Percentiles rank a stretch among this genome's conserved stretches.
Conservation (phyloP, 2,113 vertebrate species). For the Alouatta palliata region DNA sequence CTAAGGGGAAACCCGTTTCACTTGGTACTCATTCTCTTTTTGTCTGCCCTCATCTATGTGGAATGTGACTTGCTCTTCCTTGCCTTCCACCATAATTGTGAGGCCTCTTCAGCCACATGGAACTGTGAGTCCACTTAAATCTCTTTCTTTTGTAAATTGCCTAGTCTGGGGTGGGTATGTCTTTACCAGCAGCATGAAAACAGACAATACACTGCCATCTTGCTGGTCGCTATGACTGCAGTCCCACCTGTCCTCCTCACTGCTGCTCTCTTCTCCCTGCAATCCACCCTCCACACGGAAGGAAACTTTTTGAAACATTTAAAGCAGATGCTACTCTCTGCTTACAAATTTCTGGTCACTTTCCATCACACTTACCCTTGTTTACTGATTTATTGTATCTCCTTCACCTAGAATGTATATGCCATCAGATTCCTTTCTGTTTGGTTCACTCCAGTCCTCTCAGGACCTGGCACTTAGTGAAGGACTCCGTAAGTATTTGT, state of each 20-base stretch:
- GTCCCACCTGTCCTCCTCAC: background rate
- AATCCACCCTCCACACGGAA: background rate
- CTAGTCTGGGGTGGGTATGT: too few relatives aligned
- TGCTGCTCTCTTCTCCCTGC: background rate
- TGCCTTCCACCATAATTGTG: too few relatives aligned
- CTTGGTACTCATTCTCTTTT: too few relatives aligned
- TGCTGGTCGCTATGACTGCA: too few relatives aligned
- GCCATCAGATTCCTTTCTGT: background rate
- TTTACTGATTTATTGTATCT: background rate
- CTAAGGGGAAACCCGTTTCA: too few relatives aligned
- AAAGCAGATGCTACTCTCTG: background rate
- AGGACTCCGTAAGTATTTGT: background rate
- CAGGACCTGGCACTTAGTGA: background rate
- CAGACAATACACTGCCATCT: too few relatives aligned
- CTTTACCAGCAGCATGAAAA: too few relatives aligned
- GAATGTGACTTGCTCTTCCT: too few relatives aligned
- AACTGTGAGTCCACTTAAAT: too few relatives aligned
- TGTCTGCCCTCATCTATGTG: too few relatives aligned
- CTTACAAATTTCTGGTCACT: background rate
- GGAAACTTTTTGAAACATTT: background rate
- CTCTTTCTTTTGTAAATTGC: too few relatives aligned
- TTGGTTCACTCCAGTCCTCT: background rate
- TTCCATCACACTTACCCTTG: background rate
- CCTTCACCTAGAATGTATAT: background rate
- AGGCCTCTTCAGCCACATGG: too few relatives aligned